A percentile compares a stretch with the other conserved stretches of the same genome.
These are phyloP conservation scores for Megaptera novaeangliae DNA, from an alignment of 2,113 vertebrate genomes.

Conservation along the genomic window DNA sequence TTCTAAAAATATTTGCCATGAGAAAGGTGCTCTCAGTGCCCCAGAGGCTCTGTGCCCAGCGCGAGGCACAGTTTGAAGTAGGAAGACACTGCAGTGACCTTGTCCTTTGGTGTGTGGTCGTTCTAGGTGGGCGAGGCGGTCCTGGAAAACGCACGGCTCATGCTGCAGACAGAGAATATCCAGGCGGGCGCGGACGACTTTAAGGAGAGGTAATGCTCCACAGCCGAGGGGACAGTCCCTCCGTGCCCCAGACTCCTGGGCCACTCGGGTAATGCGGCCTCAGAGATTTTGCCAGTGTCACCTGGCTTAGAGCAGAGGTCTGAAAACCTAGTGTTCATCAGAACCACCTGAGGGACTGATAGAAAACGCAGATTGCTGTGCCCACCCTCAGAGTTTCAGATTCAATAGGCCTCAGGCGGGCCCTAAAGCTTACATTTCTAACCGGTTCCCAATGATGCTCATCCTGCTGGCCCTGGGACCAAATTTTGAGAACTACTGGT, in stretches of 20 bases:
- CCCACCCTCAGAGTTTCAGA: neutral
- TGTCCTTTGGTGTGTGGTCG: neutral
- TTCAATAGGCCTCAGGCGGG: neutral
- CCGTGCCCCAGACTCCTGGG: neutral
- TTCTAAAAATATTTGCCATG: neutral
- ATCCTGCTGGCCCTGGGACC: neutral
- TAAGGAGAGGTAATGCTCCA: constrained; percentile 86
- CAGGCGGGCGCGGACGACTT: constrained; percentile 94
- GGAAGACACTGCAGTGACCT: neutral
- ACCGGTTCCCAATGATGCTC: neutral
- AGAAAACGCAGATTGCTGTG: neutral
- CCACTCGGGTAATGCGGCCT: neutral
- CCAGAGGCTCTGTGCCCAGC: neutral
- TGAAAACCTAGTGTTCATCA: neutral
- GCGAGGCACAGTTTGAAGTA: fast-evolving
- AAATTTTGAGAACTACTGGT: neutral
- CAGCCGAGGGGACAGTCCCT: neutral
- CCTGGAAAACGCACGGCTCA: constrained; percentile 91
- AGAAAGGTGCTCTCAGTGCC: neutral
- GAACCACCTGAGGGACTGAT: neutral
- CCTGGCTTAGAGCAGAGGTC: neutral
- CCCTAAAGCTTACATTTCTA: neutral
- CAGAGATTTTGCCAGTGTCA: neutral
- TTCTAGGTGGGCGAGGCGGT: constrained; percentile 92
- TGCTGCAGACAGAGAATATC: constrained; percentile 92